Evolutionary conservation across 2,113 vertebrate genomes (phyloP).

Genomic region (Bos indicus): DNA sequence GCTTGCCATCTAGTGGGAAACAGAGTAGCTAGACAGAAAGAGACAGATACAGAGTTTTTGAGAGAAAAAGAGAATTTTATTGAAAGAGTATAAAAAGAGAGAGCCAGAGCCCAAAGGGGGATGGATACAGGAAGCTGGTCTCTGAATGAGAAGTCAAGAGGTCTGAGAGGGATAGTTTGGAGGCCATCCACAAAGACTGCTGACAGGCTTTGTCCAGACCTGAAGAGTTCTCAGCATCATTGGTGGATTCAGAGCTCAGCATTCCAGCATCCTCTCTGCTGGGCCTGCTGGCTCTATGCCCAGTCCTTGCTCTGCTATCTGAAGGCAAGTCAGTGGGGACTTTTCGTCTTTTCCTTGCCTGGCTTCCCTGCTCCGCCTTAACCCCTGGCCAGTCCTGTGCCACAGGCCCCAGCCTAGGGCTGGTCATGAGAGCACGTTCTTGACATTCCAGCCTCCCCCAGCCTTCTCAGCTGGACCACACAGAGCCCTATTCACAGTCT

Average conservation of each 20-base stretch:
- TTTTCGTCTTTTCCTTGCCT: neutral
- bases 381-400: neutral
- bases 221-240: neutral
- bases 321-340: neutral
- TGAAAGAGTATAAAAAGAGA: neutral
- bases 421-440: constrained; percentile 61
- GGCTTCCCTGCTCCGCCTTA: neutral
- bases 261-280: neutral
- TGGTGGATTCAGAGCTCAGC: neutral
- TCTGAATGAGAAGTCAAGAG: neutral
- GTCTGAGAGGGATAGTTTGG: neutral
- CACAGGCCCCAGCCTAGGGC: constrained; percentile 30
- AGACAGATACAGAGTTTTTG: neutral
- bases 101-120: neutral
- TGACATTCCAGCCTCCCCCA: constrained; percentile 67
- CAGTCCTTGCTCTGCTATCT: neutral
- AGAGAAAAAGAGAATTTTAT: neutral
- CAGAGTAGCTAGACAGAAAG: neutral
- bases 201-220: neutral
- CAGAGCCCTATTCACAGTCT: constrained; percentile 57
- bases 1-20: neutral
- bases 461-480: constrained; percentile 40
- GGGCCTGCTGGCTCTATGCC: neutral
- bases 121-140: neutral
- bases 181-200: neutral